A percentile compares a stretch with the other conserved stretches of the same genome.
phyloP scores from a whole-genome alignment of 2,113 vertebrate genomes.

The Mesitornis unicolor region DNA sequence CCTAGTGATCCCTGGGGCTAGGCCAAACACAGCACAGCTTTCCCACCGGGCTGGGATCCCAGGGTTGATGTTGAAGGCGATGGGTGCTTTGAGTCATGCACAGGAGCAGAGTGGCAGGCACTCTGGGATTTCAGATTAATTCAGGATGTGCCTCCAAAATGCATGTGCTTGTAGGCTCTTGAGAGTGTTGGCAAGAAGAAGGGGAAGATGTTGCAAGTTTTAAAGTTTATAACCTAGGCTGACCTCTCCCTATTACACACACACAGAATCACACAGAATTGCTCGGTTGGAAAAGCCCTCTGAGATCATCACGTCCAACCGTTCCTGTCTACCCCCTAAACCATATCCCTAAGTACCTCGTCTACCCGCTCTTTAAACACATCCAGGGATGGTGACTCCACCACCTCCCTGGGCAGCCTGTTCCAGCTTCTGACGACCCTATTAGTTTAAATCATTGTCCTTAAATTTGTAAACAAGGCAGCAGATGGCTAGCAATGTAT shows the following conservation, averaged over 20 bases:
- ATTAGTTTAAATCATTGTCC: not conserved
- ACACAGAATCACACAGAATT: no score
- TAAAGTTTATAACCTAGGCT: not conserved
- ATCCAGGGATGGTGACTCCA: no score
- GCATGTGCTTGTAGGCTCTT: not conserved
- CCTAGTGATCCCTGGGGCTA: rapidly evolving
- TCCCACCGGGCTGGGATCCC: not conserved
- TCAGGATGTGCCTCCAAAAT: not conserved
- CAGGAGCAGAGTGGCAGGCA: not conserved
- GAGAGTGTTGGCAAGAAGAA: not conserved
- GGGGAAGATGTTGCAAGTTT: not conserved
- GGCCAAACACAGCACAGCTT: not conserved
- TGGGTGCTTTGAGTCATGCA: rapidly evolving
- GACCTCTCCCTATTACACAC: not conserved
- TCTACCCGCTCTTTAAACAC: no score
- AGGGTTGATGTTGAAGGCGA: rapidly evolving
- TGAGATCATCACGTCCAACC: no score
- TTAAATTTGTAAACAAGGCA: not conserved
- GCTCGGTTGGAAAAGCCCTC: no score
- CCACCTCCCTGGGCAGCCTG: no score
- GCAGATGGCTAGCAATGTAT: not conserved
- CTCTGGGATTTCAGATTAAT: not conserved
- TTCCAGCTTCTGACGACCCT: no score
- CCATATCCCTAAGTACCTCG: no score
- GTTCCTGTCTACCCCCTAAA: no score